phyloP scores from a whole-genome alignment of 2,113 vertebrate genomes.

The Chaetodon trifascialis region DNA sequence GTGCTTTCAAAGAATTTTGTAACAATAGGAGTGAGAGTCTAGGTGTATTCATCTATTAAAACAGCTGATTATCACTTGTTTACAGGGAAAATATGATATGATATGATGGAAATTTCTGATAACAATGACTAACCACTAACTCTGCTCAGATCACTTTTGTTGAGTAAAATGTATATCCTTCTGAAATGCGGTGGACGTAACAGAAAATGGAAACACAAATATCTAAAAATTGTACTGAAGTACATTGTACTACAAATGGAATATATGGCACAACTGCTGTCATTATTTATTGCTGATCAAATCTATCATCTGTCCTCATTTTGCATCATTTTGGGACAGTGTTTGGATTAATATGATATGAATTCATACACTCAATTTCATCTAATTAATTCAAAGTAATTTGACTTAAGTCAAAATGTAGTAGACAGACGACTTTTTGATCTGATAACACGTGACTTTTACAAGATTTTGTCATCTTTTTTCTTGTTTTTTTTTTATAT shows the following conservation, averaged over 20 bases:
- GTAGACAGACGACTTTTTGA: background rate
- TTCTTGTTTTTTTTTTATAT: no score
- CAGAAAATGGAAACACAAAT: background rate
- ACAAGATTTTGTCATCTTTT: background rate
- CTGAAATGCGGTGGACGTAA: background rate
- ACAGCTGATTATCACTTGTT: background rate
- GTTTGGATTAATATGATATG: background rate
- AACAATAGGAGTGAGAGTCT: no score
- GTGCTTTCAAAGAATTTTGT: background rate
- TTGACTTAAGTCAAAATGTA: no score
- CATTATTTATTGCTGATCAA: background rate
- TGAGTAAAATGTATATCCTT: background rate
- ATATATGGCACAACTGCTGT: no score
- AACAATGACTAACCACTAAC: background rate
- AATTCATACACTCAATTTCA: background rate
- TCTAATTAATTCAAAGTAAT: no score
- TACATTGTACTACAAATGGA: no score
- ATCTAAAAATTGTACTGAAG: background rate
- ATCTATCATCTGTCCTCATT: no score
- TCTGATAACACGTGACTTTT: background rate
- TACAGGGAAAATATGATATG: no score
- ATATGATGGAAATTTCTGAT: no score
- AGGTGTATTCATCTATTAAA: no score
- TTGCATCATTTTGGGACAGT: no score
- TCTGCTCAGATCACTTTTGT: background rate